Evolutionary conservation across 2,797 vertebrate genomes (phyloP).

Genomic region (Melanotaenia parkinsoni): DNA sequence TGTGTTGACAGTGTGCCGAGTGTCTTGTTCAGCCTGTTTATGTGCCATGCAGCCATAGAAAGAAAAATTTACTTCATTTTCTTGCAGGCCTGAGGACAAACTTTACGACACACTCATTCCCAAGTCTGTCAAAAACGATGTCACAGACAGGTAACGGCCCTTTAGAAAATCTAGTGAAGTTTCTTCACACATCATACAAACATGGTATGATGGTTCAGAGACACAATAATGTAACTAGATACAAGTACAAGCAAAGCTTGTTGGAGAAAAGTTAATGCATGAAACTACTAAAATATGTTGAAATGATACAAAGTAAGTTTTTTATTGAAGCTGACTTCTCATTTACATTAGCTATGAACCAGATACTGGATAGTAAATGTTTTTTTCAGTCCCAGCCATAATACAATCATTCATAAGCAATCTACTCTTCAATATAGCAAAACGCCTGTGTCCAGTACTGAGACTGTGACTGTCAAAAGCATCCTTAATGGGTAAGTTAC

Average conservation of each 20-base stretch:
- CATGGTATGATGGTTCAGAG: background rate
- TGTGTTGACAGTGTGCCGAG: conserved; percentile 1
- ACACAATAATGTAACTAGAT: background rate
- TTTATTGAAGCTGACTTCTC: too few relatives aligned
- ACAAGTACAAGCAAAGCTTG: background rate
- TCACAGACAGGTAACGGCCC: conserved; percentile 44
- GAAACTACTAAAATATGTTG: background rate
- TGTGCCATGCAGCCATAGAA: background rate
- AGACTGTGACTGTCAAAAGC: conserved; percentile 63
- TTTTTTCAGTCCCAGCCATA: background rate
- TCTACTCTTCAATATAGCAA: conserved; percentile 50
- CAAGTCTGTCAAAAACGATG: conserved; percentile 12
- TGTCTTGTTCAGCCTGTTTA: background rate
- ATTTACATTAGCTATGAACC: background rate
- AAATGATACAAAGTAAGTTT: too few relatives aligned
- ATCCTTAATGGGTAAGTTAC: conserved; percentile 57
- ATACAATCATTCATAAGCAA: background rate
- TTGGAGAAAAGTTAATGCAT: background rate
- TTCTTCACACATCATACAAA: background rate
- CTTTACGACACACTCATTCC: conserved; percentile 51
- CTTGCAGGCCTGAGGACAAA: conserved; percentile 54
- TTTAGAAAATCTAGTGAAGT: background rate
- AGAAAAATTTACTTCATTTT: conserved; percentile 2
- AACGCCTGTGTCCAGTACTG: conserved; percentile 42
- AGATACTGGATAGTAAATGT: background rate